These are phyloP conservation scores for Meta bourneti DNA, from an alignment of 2,888 invertebrate genomes.

Conservation along the genomic window DNA sequence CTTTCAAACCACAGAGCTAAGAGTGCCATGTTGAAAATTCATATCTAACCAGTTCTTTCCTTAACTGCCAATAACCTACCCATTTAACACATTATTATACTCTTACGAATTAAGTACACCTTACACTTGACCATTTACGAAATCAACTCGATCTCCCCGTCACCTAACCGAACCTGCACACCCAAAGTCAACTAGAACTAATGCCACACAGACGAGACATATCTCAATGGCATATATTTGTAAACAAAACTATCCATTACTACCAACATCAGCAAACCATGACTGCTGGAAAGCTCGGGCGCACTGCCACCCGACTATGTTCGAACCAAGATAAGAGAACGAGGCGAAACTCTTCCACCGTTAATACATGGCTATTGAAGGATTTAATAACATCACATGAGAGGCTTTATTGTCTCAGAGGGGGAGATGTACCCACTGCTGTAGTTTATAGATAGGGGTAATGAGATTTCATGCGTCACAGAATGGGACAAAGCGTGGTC, in stretches of 20 bases:
- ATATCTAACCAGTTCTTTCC: too few relatives aligned
- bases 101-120: too few relatives aligned
- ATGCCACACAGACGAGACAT: background rate
- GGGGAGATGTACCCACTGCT: constrained; percentile 16
- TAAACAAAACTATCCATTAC: constrained; percentile 38
- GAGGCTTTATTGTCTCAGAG: constrained; percentile 67
- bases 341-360: constrained; percentile 43
- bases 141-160: background rate
- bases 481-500: constrained; percentile 50
- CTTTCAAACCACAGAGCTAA: too few relatives aligned
- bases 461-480: constrained; percentile 62
- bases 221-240: background rate
- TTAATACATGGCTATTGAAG: constrained; percentile 69
- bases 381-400: constrained; percentile 71
- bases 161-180: background rate
- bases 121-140: background rate
- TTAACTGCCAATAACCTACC: too few relatives aligned
- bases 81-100: too few relatives aligned
- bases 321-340: constrained; percentile 52
- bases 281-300: constrained; percentile 14
- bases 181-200: background rate
- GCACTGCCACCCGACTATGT: constrained; percentile 43
- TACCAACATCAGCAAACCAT: background rate
- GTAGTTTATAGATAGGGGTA: constrained; percentile 71
- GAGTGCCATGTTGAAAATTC: too few relatives aligned